phyloP scores from a whole-genome alignment of 2,113 vertebrate genomes.

The Catagonus wagneri region DNA sequence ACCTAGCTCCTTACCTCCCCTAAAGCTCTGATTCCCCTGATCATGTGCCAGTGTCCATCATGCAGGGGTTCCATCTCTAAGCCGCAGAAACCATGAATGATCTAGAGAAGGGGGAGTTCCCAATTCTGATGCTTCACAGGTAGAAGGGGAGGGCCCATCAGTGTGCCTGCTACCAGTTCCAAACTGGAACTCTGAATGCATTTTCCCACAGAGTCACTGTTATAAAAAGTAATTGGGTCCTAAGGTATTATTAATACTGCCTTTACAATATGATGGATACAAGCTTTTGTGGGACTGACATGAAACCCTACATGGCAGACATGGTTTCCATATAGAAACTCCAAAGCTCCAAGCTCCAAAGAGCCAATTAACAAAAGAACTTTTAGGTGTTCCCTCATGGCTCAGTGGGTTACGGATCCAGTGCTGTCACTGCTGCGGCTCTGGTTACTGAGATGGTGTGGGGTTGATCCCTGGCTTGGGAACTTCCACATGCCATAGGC shows the following conservation, averaged over 20 bases:
- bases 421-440: too few species aligned
- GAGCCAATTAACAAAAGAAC: background rate
- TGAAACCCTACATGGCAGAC: background rate
- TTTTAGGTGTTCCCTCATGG: background rate
- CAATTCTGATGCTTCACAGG: background rate
- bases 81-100: background rate
- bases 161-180: background rate
- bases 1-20: background rate
- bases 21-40: background rate
- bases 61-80: background rate
- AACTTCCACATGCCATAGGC: too few species aligned
- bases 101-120: background rate
- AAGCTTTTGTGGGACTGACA: constrained; percentile 23
- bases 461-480: too few species aligned
- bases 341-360: background rate
- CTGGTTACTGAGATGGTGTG: too few species aligned
- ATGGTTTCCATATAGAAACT: background rate
- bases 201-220: background rate
- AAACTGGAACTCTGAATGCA: background rate
- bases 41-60: background rate
- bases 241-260: background rate
- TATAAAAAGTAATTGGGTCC: background rate
- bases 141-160: background rate
- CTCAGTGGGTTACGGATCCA: too few species aligned
- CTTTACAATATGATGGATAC: background rate